Evolutionary conservation across 2,113 vertebrate genomes (phyloP), one percentile per base, ranked within the genome.

Genomic region (Austrofundulus limnaeus): DNA sequence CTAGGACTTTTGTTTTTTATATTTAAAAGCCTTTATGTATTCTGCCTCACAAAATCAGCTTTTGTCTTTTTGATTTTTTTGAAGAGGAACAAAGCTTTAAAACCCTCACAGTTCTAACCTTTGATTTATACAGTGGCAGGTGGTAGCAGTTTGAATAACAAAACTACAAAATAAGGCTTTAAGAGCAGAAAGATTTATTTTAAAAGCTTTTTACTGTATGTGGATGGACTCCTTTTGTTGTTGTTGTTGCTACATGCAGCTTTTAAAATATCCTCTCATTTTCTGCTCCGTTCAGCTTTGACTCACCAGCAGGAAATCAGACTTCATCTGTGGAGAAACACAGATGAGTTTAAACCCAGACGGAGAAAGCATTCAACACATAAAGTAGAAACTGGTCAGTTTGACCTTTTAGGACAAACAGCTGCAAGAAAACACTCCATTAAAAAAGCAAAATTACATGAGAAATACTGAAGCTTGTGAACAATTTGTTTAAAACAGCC

Each of bases 271-370:
- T 17, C 34, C 11, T 43, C 46, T 23, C 11, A 12, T 19, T 1
- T 39, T 4, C 21, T 11, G 49, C 31, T 25, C 4, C 16, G 45
- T 3, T 1, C 3, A 34, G 58, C 54, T 68, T 56, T 23, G 54
- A 53, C 50, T 66, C 65, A 57, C 4, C 59, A 10, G 41, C 45
- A 11, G 56, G 43, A 62, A 75, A 66, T 42, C 24, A 48, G 52
- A 25, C 24, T 66, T 66, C 16, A 21, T 50, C 39, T 61, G 45
- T n/a, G 13, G 17, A 55, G 19, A 17, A 21, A 25, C 17, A 2
- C 37, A 1, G 1, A 39, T 46, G 1, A 65, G 19, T 31, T 51
- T 41, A 61, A 45, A 47, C 48, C 2, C 8, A 24, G 39, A 39
- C 37, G 37, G 51, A 54, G 24, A 9, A 48, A 46, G 55, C 7